Evolutionary conservation across 2,888 invertebrate genomes (phyloP).

Genomic region (Volucella inanis): DNA sequence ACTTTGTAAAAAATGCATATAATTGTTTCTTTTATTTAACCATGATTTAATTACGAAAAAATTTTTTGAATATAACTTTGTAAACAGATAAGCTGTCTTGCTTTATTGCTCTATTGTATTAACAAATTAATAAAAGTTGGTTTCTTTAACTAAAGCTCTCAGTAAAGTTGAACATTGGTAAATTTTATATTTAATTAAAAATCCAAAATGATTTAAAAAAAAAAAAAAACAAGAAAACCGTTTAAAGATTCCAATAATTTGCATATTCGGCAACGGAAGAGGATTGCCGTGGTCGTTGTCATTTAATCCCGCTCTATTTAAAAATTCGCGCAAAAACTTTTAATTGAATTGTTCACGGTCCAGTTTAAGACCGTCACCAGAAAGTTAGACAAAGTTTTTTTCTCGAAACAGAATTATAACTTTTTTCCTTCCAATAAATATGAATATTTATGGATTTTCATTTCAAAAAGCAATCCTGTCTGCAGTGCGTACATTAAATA

Average conservation of each 20-base stretch:
- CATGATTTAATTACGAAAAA: too few species aligned
- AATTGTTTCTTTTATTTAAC: too few species aligned
- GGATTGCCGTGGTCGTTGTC: constrained; percentile 32
- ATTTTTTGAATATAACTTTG: too few species aligned
- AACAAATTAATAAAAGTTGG: constrained; percentile 18
- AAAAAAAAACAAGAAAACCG: constrained; percentile 22
- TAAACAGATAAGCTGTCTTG: too few species aligned
- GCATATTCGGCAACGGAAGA: constrained; percentile 45
- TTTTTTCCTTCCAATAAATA: constrained; percentile 5
- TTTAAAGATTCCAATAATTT: constrained; percentile 60
- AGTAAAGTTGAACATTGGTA: constrained; percentile 36
- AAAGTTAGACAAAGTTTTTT: constrained; percentile 41
- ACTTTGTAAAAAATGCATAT: too few species aligned
- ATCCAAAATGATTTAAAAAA: constrained; percentile 43
- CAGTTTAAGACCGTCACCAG: constrained; percentile 32
- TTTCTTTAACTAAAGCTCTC: constrained; percentile 21
- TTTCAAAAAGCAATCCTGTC: neutral
- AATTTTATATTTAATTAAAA: constrained; percentile 60
- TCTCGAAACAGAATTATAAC: neutral
- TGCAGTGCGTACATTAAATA: neutral
- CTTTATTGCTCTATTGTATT: constrained; percentile 17
- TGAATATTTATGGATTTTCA: constrained; percentile 21
- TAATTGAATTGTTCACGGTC: constrained; percentile 63
- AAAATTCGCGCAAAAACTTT: constrained; percentile 62
- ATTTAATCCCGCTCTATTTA: constrained; percentile 50